phyloP scores from a whole-genome alignment of 2,888 invertebrate genomes.

The Melanotus villosus region DNA sequence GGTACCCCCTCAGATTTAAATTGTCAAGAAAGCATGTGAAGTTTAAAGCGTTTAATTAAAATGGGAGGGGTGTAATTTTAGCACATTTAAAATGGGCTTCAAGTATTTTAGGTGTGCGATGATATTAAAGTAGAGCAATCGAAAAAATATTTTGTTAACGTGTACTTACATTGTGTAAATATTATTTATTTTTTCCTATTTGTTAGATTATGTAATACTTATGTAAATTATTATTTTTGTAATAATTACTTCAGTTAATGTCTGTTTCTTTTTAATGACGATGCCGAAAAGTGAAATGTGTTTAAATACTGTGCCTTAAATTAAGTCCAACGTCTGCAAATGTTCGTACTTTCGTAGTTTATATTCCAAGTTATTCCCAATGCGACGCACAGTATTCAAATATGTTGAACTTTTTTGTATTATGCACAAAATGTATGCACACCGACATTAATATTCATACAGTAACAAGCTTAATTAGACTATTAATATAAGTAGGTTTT shows the following conservation, averaged over 20 bases:
- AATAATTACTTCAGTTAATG: conserved; percentile 9
- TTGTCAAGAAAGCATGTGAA: conserved; percentile 50
- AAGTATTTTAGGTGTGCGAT: not conserved
- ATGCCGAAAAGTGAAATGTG: not conserved
- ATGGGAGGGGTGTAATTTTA: not conserved
- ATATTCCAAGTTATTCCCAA: too few relatives aligned
- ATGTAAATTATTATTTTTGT: conserved; percentile 45
- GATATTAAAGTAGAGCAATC: not conserved
- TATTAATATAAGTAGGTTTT: conserved; percentile 37
- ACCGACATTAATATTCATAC: conserved; percentile 33
- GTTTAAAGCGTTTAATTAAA: not conserved
- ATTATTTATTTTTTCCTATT: conserved; percentile 55
- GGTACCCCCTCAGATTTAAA: conserved; percentile 52
- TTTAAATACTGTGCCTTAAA: not conserved
- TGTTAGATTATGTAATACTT: conserved; percentile 33
- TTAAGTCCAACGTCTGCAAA: too few relatives aligned
- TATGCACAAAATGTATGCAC: conserved; percentile 42
- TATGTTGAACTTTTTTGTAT: not conserved
- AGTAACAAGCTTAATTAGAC: conserved; percentile 42
- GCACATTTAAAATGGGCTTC: not conserved
- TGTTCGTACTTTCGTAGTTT: too few relatives aligned
- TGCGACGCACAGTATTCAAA: not conserved
- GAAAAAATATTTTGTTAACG: conserved; percentile 49
- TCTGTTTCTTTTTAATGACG: not conserved
- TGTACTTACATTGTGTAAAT: conserved; percentile 57